Conservation (phyloP, 2,113 vertebrate genomes). For the Dicerorhinus sumatrensis region DNA sequence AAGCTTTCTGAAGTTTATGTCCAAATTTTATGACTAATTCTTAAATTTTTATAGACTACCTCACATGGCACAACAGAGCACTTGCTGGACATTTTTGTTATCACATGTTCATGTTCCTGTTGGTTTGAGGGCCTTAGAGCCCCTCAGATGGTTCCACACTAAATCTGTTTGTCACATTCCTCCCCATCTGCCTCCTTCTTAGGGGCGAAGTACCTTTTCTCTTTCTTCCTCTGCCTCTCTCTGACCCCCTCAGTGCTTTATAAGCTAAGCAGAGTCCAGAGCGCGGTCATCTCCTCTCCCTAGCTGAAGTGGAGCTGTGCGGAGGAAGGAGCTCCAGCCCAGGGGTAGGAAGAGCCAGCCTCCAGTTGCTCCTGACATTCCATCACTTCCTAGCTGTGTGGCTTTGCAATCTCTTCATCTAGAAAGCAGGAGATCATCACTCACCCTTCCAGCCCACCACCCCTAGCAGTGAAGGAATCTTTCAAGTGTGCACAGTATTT, state of each 20-base stretch:
- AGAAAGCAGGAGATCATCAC: neutral
- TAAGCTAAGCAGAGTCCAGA: neutral
- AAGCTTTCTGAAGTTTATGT: neutral
- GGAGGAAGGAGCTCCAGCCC: neutral
- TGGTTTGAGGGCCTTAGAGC: neutral
- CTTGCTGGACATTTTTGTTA: neutral
- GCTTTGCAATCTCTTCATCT: neutral
- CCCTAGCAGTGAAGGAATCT: neutral
- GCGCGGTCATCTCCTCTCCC: neutral
- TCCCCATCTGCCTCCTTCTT: neutral
- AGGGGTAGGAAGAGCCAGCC: neutral
- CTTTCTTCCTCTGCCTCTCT: neutral
- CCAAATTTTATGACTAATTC: neutral
- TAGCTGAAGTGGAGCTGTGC: neutral
- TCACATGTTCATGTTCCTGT: neutral
- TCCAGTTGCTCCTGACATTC: neutral
- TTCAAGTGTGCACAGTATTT: neutral
- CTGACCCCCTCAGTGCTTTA: neutral
- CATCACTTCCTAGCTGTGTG: neutral
- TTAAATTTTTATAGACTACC: neutral
- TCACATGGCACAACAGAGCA: neutral
- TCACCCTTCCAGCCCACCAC: neutral
- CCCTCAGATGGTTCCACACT: neutral
- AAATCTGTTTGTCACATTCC: neutral
- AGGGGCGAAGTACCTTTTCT: neutral